phyloP scores from a whole-genome alignment of 2,797 vertebrate genomes.

The Enoplosus armatus region DNA sequence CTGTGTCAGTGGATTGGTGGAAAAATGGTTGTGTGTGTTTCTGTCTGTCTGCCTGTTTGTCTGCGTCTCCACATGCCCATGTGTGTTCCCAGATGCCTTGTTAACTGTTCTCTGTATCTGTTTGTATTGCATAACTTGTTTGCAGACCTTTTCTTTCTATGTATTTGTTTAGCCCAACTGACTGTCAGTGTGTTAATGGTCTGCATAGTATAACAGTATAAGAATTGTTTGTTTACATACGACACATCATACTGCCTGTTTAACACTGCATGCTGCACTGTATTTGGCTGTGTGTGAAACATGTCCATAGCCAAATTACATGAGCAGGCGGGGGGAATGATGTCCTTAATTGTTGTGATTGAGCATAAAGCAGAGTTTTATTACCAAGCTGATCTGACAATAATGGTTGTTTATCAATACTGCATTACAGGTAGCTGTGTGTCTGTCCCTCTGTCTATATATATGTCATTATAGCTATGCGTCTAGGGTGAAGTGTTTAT shows the following conservation, averaged over 20 bases:
- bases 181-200: constrained; percentile 57
- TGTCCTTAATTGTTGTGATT: constrained; percentile 25
- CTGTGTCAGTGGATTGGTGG: constrained; percentile 65
- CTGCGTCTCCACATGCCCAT: constrained; percentile 49
- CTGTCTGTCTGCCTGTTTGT: constrained; percentile 63
- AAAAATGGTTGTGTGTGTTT: constrained; percentile 64
- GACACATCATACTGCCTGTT: constrained; percentile 48
- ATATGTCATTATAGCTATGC: constrained; percentile 29
- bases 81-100: constrained; percentile 67
- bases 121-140: constrained; percentile 64
- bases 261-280: constrained; percentile 15
- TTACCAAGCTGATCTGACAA: constrained; percentile 22
- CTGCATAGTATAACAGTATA: constrained; percentile 39
- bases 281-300: constrained; percentile 38
- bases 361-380: constrained; percentile 28
- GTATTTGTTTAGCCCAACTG: constrained; percentile 59
- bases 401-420: constrained; percentile 45
- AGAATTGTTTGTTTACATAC: constrained; percentile 53
- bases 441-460: constrained; percentile 32
- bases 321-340: constrained; percentile 1
- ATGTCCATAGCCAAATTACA: constrained; percentile 16
- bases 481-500: constrained; percentile 15
- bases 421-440: constrained; percentile 46
- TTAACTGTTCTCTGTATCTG: constrained; percentile 57
- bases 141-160: constrained; percentile 57